These are phyloP conservation scores for Hydrophis major DNA, from an alignment of 2,797 vertebrate species.

Conservation along the genomic window DNA sequence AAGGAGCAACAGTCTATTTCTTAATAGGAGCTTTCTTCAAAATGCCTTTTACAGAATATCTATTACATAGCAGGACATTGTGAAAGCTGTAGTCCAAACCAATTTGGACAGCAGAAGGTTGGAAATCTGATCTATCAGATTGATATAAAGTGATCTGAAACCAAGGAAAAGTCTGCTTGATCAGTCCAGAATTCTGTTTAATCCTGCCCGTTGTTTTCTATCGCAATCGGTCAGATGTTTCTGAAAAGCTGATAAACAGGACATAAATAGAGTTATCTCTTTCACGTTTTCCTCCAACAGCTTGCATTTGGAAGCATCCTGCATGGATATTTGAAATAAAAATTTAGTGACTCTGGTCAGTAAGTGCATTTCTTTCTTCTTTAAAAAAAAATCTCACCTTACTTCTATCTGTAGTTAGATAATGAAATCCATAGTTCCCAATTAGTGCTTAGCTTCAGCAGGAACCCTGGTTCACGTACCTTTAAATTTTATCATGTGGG, in stretches of 20 bases:
- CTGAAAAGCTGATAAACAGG: neutral
- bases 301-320: neutral
- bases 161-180: neutral
- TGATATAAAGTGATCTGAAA: slow-evolving; percentile 30
- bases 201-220: neutral
- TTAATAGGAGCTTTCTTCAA: slow-evolving; percentile 45
- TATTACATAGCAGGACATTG: slow-evolving; percentile 25
- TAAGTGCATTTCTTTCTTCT: neutral
- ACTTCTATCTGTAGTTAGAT: neutral
- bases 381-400: neutral
- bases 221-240: neutral
- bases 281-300: neutral
- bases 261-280: neutral
- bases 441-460: neutral
- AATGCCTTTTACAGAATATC: slow-evolving; percentile 34
- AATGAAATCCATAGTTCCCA: neutral
- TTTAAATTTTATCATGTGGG: no score
- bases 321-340: neutral
- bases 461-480: neutral
- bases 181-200: neutral
- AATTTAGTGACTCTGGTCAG: neutral
- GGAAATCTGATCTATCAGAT: slow-evolving; percentile 17
- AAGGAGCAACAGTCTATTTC: slow-evolving; percentile 42
- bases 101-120: neutral
- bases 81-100: neutral